Conservation (phyloP, 2,888 invertebrate species). For the Chouioia cunea region DNA sequence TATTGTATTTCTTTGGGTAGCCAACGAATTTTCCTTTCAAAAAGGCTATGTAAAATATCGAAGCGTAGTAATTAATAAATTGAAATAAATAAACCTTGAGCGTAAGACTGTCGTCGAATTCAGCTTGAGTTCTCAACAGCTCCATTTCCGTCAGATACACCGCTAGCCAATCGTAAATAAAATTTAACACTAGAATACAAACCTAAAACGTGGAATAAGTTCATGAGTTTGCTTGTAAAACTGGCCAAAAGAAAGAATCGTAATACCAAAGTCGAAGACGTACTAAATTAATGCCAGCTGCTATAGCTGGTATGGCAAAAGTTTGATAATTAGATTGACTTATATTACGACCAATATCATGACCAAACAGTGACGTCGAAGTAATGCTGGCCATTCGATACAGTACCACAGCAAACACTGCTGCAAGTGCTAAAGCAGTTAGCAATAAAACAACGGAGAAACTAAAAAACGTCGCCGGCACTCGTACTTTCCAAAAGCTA, state of each 20-base stretch:
- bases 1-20: conserved; percentile 82
- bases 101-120: conserved; percentile 88
- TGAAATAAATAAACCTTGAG: conserved; percentile 89
- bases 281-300: conserved; percentile 82
- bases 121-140: conserved; percentile 83
- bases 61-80: conserved; percentile 91
- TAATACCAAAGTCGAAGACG: conserved; percentile 52
- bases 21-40: conserved; percentile 84
- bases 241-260: conserved; percentile 2
- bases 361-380: conserved; percentile 72
- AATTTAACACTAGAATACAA: conserved; percentile 82
- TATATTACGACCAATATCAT: conserved; percentile 65
- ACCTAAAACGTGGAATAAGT: conserved; percentile 55
- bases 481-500: conserved; percentile 82
- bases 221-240: neutral
- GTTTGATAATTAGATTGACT: conserved; percentile 70
- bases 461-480: conserved; percentile 79
- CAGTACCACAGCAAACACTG: conserved; percentile 82
- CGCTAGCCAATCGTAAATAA: conserved; percentile 76
- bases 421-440: conserved; percentile 78
- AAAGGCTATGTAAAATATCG: conserved; percentile 88
- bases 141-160: conserved; percentile 80
- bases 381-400: conserved; percentile 80
- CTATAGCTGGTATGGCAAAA: conserved; percentile 80
- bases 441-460: conserved; percentile 76